Conservation (phyloP, 2,888 invertebrate species). For the Laothoe populi region DNA sequence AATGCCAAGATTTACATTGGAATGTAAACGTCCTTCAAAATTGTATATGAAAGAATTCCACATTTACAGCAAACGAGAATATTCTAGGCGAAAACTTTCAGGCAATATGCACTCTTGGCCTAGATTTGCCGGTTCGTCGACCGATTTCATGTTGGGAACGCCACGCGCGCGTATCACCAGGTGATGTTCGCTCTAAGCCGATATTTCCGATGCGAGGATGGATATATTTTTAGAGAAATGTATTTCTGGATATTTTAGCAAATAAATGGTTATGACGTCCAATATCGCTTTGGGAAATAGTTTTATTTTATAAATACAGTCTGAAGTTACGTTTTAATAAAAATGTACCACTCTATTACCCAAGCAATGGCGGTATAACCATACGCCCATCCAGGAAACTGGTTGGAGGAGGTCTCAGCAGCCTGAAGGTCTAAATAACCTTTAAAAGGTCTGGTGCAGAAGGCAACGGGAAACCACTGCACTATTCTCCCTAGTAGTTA, state of each 20-base stretch:
- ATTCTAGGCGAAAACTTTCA: constrained; percentile 54
- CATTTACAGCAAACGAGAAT: constrained; percentile 30
- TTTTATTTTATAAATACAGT: too few relatives aligned
- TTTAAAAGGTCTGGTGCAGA: too few relatives aligned
- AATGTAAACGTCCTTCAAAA: constrained; percentile 6
- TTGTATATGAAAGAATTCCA: constrained; percentile 26
- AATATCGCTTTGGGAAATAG: constrained; percentile 51
- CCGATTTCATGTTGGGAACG: constrained; percentile 71
- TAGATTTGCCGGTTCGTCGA: constrained; percentile 78
- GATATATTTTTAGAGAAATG: constrained; percentile 68
- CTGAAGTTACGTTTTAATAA: too few relatives aligned
- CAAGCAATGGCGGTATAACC: too few relatives aligned
- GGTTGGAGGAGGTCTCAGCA: too few relatives aligned
- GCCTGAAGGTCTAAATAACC: too few relatives aligned
- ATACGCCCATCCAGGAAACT: too few relatives aligned
- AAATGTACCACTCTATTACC: too few relatives aligned
- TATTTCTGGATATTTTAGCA: constrained; percentile 52
- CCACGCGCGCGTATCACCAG: constrained; percentile 64
- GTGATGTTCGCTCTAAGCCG: constrained; percentile 66
- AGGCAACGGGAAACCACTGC: too few relatives aligned
- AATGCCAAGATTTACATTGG: background rate
- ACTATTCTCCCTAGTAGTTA: too few relatives aligned
- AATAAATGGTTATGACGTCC: constrained; percentile 39
- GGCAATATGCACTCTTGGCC: constrained; percentile 71
- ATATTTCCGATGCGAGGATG: constrained; percentile 60